Evolutionary conservation across 1,140 invertebrate species (phyloP).

Genomic region (Tyrophagus putrescentiae): DNA sequence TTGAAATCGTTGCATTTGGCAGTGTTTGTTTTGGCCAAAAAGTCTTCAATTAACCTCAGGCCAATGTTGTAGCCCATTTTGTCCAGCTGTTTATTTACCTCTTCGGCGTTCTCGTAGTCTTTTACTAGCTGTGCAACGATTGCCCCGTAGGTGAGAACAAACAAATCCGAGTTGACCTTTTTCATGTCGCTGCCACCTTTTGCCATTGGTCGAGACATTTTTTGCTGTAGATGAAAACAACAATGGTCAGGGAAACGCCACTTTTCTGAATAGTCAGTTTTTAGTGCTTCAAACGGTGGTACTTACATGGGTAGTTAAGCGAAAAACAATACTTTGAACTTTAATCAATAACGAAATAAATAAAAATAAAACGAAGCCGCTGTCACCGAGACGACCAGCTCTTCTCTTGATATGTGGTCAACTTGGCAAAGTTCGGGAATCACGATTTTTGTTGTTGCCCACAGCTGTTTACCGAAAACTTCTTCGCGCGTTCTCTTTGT

Average conservation of each 20-base stretch:
- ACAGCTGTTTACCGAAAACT: neutral
- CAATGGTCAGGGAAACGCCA: neutral
- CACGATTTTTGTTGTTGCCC: no score
- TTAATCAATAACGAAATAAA: neutral
- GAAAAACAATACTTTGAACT: neutral
- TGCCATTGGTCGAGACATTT: conserved; percentile 4
- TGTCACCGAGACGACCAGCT: no score
- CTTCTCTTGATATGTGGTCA: no score
- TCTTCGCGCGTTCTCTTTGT: neutral
- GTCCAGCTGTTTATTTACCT: conserved; percentile 85
- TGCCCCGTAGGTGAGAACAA: conserved; percentile 93
- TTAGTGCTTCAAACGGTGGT: no score
- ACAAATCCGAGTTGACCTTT: conserved; percentile 67
- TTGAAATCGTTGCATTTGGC: conserved; percentile 84
- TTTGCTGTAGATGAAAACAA: neutral
- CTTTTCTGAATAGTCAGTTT: no score
- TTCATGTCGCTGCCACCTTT: conserved; percentile 30
- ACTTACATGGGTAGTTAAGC: no score
- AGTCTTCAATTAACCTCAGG: conserved; percentile 90
- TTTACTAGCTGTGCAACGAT: conserved; percentile 89
- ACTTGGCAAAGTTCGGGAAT: no score
- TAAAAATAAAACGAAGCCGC: neutral
- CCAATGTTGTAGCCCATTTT: conserved; percentile 97
- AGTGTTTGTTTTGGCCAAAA: conserved; percentile 74
- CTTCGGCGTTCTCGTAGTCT: conserved; percentile 92